phyloP scores from a whole-genome alignment of 2,797 vertebrate species.

The Schizopygopsis malacanthus region DNA sequence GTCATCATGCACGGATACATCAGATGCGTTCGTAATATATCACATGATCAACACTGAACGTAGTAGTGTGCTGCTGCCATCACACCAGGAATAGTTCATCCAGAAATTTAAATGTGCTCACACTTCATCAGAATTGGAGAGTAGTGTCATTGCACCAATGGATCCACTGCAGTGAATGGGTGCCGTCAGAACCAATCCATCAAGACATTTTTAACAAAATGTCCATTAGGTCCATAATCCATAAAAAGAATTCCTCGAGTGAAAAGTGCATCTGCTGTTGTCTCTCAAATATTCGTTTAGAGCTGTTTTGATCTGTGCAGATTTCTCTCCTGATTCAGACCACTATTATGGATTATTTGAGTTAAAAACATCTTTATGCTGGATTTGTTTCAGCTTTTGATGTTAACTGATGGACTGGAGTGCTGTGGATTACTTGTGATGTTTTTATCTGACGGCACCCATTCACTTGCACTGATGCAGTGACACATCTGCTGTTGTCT shows the following conservation, averaged over 20 bases:
- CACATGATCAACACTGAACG: background rate
- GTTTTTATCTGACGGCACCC: no score
- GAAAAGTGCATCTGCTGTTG: background rate
- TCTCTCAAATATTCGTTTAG: background rate
- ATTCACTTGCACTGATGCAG: no score
- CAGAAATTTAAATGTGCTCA: background rate
- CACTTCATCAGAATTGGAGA: background rate
- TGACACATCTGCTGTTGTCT: no score
- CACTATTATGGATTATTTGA: background rate
- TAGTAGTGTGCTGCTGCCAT: background rate
- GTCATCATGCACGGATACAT: slow-evolving; percentile 77
- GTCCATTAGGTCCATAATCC: background rate
- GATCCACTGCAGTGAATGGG: background rate
- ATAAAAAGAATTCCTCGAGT: background rate
- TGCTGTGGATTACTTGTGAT: no score
- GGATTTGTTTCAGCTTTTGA: no score
- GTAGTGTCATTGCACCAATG: background rate
- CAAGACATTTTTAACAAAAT: background rate
- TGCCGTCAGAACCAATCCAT: background rate
- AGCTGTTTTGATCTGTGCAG: background rate
- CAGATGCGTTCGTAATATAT: background rate
- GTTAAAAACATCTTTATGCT: no score
- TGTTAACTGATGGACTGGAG: no score
- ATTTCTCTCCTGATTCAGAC: background rate
- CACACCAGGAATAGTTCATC: background rate